phyloP scores from a whole-genome alignment of 1,140 invertebrate species.

The Chionoecetes opilio region DNA sequence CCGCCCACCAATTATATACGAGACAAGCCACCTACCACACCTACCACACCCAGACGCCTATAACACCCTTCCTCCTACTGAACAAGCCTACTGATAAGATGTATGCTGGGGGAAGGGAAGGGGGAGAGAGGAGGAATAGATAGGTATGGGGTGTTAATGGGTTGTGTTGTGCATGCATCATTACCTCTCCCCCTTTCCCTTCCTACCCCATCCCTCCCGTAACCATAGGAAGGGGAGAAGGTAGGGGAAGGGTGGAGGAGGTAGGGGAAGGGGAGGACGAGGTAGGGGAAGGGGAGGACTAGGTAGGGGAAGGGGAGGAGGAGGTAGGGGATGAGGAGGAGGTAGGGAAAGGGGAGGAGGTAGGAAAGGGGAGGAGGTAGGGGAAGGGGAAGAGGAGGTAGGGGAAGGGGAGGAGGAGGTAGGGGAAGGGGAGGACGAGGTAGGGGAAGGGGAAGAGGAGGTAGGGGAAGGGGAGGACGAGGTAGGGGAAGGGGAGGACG shows the following conservation, averaged over 20 bases:
- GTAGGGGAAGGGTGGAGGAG: background rate
- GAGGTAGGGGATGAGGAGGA: conserved; percentile 10
- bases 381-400: background rate
- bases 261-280: background rate
- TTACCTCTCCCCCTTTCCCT: conserved; percentile 5
- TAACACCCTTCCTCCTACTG: background rate
- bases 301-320: background rate
- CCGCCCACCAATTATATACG: too few species aligned
- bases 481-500: background rate
- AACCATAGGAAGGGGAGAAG: background rate
- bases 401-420: background rate
- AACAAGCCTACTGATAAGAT: background rate
- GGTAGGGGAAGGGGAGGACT: background rate
- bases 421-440: background rate
- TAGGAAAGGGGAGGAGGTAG: background rate
- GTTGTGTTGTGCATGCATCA: conserved; percentile 71
- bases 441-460: background rate
- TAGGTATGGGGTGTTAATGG: conserved; percentile 43
- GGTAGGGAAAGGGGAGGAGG: background rate
- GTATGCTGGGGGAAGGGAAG: background rate
- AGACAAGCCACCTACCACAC: background rate
- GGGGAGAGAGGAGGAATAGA: background rate
- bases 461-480: background rate
- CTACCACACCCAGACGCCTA: background rate
- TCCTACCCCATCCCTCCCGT: background rate